phyloP scores from a whole-genome alignment of 2,888 invertebrate species.

The Eucriotettix oculatus region DNA sequence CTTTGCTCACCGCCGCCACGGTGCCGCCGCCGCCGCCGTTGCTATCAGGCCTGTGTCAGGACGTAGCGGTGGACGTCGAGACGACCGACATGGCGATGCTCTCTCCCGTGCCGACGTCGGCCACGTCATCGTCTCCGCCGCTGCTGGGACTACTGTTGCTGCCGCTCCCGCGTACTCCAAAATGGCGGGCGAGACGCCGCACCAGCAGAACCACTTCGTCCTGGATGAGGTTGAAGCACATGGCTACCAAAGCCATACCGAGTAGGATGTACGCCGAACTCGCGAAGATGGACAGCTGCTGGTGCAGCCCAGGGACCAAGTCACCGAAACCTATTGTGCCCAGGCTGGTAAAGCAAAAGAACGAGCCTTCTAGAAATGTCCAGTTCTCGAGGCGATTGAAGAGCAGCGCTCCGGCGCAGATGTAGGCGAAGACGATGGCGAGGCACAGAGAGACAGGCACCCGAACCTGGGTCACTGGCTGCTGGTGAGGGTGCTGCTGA shows the following conservation, averaged over 20 bases:
- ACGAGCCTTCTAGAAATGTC: slow-evolving; percentile 70
- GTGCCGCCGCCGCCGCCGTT: neutral
- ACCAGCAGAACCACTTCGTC: slow-evolving; percentile 3
- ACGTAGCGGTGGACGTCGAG: slow-evolving; percentile 21
- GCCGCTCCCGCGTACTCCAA: slow-evolving; percentile 1
- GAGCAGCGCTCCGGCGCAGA: slow-evolving; percentile 74
- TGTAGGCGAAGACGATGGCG: slow-evolving; percentile 68
- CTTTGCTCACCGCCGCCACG: no score
- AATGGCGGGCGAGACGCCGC: slow-evolving; percentile 6
- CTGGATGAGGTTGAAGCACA: slow-evolving; percentile 65
- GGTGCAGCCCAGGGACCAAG: slow-evolving; percentile 40
- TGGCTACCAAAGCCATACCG: slow-evolving; percentile 72
- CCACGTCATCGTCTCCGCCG: slow-evolving; percentile 1
- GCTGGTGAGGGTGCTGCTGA: slow-evolving; percentile 14
- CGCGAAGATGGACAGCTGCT: slow-evolving; percentile 52
- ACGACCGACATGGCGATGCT: slow-evolving; percentile 30
- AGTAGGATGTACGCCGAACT: slow-evolving; percentile 68
- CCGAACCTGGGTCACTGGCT: slow-evolving; percentile 41
- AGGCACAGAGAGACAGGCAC: slow-evolving; percentile 81
- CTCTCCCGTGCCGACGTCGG: slow-evolving; percentile 18
- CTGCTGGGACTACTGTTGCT: slow-evolving; percentile 11
- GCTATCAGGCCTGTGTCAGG: slow-evolving; percentile 12
- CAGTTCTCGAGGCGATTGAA: slow-evolving; percentile 85
- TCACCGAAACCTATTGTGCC: slow-evolving; percentile 77
- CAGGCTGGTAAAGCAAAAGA: slow-evolving; percentile 36